Base-by-base conservation (phyloP, 2,888 invertebrate genomes). In the Malacosoma neustria region DNA sequence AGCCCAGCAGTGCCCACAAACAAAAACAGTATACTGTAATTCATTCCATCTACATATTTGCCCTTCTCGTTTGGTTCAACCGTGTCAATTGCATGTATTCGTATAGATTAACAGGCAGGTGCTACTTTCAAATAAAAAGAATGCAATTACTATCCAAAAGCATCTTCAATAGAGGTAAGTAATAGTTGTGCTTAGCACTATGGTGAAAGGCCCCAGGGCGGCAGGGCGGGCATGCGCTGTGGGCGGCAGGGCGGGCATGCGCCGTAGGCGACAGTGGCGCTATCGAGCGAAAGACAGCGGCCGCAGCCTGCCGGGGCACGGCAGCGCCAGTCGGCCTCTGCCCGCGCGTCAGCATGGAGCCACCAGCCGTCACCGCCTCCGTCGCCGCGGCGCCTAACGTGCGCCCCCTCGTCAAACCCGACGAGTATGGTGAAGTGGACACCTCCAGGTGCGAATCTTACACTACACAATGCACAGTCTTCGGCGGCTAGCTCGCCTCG, bases 371-470 rank as follows among this genome's bases (percentile, higher is more conserved):
- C 34, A 37, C 46, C 5, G 22, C 22, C 22, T 5, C 47, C 42
- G 57, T 57, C 57, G 50, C 61, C 47, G 48, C 41, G 42, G 61
- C 54, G 54, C 46, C 46, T 43, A 51, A 54, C 57, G 70, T 52
- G 64, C 76, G 95, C 48, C 95, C 95, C 35, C 87, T 92, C 73
- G 95, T 95, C 40, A 90, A 93, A 79, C 93, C 95, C 7, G 91
- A 93, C 51, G 95, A 94, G 50, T 85, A 88, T 54, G 95, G 95
- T 45, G 94, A 95, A 75, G 96, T 96, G 47, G 96, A 96, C 82
- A 93, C 95, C 38, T 87, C 85, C 64, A 82, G 91, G 92, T 92
- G 87, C 85, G 87, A 33, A 7, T 34, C 12, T 13, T 14, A 11
- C 14, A 3, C 7, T 33, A 11, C n/a, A 7, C 34, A 34, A 29